Evolutionary conservation across 2,888 invertebrate genomes (phyloP).

Genomic region (Brassicogethes aeneus): DNA sequence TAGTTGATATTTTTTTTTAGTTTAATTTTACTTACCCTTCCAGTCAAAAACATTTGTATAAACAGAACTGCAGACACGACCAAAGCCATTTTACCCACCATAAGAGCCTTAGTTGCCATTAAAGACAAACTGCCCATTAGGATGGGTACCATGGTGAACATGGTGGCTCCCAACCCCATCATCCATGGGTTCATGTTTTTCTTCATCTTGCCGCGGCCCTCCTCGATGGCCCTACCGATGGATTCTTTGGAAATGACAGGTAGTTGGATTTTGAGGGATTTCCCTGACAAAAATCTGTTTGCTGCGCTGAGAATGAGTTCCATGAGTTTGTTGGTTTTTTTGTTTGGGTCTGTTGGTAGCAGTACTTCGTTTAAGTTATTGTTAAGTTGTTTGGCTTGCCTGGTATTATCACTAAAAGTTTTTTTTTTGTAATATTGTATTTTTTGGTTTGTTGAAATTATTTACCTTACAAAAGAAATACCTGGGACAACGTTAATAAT

Average conservation of each 20-base stretch:
- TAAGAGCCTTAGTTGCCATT: constrained; percentile 65
- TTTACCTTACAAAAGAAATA: constrained; percentile 47
- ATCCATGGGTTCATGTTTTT: constrained; percentile 55
- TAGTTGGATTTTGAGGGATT: constrained; percentile 61
- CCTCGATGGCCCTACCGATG: constrained; percentile 63
- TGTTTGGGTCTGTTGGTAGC: constrained; percentile 38
- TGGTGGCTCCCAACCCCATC: constrained; percentile 60
- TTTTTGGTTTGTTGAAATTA: constrained; percentile 13
- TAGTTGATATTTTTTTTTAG: too few relatives aligned
- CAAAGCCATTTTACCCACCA: constrained; percentile 71
- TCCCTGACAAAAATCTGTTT: constrained; percentile 49
- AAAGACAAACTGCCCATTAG: constrained; percentile 63
- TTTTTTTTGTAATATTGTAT: constrained; percentile 18
- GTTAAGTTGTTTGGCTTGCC: constrained; percentile 11
- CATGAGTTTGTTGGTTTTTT: constrained; percentile 45
- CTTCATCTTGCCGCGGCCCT: constrained; percentile 73
- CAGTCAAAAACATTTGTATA: constrained; percentile 47
- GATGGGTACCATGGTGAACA: constrained; percentile 61
- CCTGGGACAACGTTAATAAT: constrained; percentile 51
- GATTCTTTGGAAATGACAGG: constrained; percentile 56
- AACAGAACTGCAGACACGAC: constrained; percentile 62
- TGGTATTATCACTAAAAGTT: constrained; percentile 14
- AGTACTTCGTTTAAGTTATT: constrained; percentile 12
- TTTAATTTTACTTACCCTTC: constrained; percentile 40
- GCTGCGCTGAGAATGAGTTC: constrained; percentile 49